These are phyloP conservation scores for Brachirus orientalis DNA, from an alignment of 2,113 vertebrate genomes.

Conservation along the genomic window DNA sequence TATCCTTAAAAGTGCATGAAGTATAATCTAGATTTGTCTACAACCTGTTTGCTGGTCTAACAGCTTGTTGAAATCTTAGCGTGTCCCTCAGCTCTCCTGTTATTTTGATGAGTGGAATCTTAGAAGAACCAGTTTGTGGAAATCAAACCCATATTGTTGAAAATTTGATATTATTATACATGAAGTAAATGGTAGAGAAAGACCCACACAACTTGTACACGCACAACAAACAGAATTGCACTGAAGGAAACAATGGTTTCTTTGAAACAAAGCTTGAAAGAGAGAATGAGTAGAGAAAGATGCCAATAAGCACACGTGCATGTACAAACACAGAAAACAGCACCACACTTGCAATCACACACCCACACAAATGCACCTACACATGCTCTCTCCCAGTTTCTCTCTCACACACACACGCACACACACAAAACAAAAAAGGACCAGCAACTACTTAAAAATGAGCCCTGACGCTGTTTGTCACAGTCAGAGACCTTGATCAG, in stretches of 20 bases:
- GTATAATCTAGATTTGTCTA: too few species aligned
- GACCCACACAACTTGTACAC: slow-evolving; percentile 19
- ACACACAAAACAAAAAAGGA: slow-evolving; percentile 53
- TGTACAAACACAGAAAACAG: slow-evolving; percentile 11
- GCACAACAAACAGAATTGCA: slow-evolving; percentile 10
- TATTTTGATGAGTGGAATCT: background rate
- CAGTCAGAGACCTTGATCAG: slow-evolving; percentile 79
- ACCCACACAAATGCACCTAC: slow-evolving; percentile 56
- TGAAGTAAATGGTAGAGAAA: background rate
- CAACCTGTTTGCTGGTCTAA: too few species aligned
- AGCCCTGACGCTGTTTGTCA: slow-evolving; percentile 76
- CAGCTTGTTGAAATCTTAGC: too few species aligned
- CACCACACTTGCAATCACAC: slow-evolving; percentile 41
- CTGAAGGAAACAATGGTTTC: slow-evolving; percentile 37
- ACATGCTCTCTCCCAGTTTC: slow-evolving; percentile 7
- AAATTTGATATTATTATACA: background rate
- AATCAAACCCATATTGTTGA: background rate
- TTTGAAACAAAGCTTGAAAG: slow-evolving; percentile 58
- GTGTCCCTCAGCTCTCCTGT: background rate
- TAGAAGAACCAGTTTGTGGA: background rate
- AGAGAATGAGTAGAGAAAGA: slow-evolving; percentile 27
- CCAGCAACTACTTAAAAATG: slow-evolving; percentile 66
- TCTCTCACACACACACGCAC: slow-evolving; percentile 19
- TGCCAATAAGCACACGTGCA: slow-evolving; percentile 45
- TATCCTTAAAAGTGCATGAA: too few species aligned